Base-by-base conservation (phyloP, 2,888 invertebrate species). In the Pardosa pseudoannulata region DNA sequence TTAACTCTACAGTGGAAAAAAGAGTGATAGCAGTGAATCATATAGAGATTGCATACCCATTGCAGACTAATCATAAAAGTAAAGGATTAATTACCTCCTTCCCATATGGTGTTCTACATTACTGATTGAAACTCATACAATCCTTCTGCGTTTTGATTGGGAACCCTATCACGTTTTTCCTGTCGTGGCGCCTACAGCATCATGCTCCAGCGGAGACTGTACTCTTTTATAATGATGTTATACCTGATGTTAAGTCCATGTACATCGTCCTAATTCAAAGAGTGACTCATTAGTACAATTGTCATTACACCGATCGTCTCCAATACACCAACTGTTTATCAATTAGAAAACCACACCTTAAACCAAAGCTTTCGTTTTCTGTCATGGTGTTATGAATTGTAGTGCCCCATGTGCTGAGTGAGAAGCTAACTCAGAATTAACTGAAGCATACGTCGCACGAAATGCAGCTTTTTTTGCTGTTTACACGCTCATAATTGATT, bases 401-500 rank as follows among this genome's bases (percentile, higher is more conserved):
- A 3, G 11, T 3, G 23, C 19, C 7, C 2, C 56, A 23, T 56
- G 23, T 56, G 56, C 5, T 5, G 56, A 23, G 19, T 56, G 23
- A 23, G 19, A 6, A 46, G 46, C 13, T 46, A 23, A 5, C 56
- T 23, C 1, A 23, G 56, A 56, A 9, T 46, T 46, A 7, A 56
- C 2, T 56, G 56, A 56, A 56, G 56, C 56, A 23, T 56, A 23
- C 1, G 3, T 6, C 1, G 23, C 56, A 56, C 23, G 56, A 56
- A 23, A 23, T 56, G 19, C 0, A 19, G 5, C 7, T 23, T 56
- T 56, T 6, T 56, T 23, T 16, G 23, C 56, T 23, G 1, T 56
- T 56, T 56, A 23, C 23, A 56, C 23, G 56, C 56, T 1, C 56
- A 56, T 56, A 56, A 56, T 56, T 56, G 56, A 56, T 56, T 56